Evolutionary conservation across 1,140 invertebrate genomes (phyloP).

Genomic region (Plectrocnemia conspersa): DNA sequence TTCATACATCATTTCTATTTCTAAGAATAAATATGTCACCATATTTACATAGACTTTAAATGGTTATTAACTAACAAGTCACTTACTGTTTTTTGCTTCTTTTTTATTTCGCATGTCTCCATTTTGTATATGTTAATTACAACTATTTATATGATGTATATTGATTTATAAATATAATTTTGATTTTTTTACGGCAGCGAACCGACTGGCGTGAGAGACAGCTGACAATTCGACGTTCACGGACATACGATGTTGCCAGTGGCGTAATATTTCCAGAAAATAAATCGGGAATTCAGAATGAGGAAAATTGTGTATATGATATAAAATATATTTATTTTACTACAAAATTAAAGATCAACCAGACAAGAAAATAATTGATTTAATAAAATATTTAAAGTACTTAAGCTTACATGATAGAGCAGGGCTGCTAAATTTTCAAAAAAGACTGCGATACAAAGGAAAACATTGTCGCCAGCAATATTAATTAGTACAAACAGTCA

Average conservation of each 20-base stretch:
- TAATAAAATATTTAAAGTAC: no score
- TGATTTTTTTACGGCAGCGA: neutral
- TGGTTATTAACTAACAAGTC: neutral
- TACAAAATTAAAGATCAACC: no score
- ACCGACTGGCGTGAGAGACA: neutral
- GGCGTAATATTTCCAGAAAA: no score
- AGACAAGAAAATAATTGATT: no score
- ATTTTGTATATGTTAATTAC: neutral
- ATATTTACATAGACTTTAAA: neutral
- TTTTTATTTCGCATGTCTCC: slow-evolving; percentile 12
- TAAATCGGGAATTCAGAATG: no score
- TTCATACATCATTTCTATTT: slow-evolving; percentile 9
- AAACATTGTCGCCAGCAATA: no score
- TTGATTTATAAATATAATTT: neutral
- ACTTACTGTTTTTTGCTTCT: slow-evolving; percentile 19
- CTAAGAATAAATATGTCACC: neutral
- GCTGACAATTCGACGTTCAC: neutral
- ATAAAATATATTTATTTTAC: no score
- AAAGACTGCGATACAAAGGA: no score
- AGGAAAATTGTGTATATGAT: no score
- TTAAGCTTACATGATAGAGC: no score
- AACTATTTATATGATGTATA: neutral
- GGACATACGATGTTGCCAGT: neutral
- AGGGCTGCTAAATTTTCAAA: no score
- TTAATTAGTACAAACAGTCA: no score